phyloP scores from a whole-genome alignment of 2,888 invertebrate genomes.

The Glaucopsyche alexis region DNA sequence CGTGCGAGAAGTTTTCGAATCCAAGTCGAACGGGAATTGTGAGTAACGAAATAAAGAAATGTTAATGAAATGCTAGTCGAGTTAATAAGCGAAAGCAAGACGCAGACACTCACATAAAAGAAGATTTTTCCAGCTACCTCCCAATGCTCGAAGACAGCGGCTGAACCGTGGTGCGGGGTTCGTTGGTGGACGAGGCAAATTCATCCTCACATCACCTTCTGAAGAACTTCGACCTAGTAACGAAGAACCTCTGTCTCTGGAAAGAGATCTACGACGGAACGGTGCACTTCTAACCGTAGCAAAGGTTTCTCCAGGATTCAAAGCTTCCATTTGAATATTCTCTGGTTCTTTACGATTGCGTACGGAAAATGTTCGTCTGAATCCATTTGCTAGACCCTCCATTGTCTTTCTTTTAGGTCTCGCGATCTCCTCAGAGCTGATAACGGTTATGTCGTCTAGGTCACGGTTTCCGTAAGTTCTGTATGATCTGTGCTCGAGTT shows the following conservation, averaged over 20 bases:
- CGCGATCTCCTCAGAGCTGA: slow-evolving; percentile 71
- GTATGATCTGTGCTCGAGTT: slow-evolving; percentile 58
- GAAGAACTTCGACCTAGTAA: slow-evolving; percentile 84
- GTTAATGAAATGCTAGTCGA: slow-evolving; percentile 35
- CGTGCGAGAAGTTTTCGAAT: too few relatives aligned
- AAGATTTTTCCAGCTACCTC: slow-evolving; percentile 90
- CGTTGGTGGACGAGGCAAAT: slow-evolving; percentile 61
- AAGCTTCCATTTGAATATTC: slow-evolving; percentile 68
- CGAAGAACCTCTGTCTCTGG: slow-evolving; percentile 73
- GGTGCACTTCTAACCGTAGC: slow-evolving; percentile 72
- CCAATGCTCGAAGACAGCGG: slow-evolving; percentile 86
- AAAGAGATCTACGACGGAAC: slow-evolving; percentile 70
- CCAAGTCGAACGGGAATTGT: neutral
- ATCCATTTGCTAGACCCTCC: slow-evolving; percentile 69
- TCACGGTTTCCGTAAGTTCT: slow-evolving; percentile 57
- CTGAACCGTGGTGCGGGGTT: slow-evolving; percentile 77
- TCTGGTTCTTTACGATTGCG: slow-evolving; percentile 64
- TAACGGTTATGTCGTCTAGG: slow-evolving; percentile 70
- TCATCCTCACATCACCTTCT: slow-evolving; percentile 83
- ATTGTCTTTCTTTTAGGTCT: slow-evolving; percentile 66
- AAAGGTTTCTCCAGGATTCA: slow-evolving; percentile 64
- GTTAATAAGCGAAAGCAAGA: slow-evolving; percentile 48
- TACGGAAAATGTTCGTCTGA: slow-evolving; percentile 70
- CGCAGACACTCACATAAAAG: slow-evolving; percentile 85
- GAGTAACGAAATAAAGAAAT: slow-evolving; percentile 23